Evolutionary conservation across 2,113 vertebrate species (phyloP).

Genomic region (Pluvialis apricaria): DNA sequence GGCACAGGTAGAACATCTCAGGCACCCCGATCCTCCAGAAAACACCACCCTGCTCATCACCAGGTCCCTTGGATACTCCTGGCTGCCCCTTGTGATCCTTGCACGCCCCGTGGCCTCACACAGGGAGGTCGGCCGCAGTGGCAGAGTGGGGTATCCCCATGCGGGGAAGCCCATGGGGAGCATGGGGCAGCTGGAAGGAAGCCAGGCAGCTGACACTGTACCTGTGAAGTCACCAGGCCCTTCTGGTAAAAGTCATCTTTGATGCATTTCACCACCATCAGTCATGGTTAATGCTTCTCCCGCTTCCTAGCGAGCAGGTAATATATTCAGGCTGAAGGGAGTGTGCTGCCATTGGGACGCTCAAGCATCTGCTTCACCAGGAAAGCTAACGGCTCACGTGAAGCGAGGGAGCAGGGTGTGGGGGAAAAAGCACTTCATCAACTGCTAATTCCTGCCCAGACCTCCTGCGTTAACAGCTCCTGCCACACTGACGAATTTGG

Average conservation of each 20-base stretch:
- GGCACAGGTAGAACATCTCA: neutral
- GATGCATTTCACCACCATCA: neutral
- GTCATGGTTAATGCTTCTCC: conserved; percentile 18
- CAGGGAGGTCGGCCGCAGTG: accelerated
- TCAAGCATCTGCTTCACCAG: conserved; percentile 13
- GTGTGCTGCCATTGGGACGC: neutral
- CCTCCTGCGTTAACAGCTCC: neutral
- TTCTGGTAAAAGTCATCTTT: neutral
- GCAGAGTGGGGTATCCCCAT: neutral
- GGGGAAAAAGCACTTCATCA: neutral
- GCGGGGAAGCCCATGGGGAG: accelerated
- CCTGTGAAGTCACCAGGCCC: neutral
- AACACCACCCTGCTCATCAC: neutral
- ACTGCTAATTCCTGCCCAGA: neutral
- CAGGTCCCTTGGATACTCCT: neutral
- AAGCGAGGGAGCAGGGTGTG: neutral
- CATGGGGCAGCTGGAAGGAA: neutral
- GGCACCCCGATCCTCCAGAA: accelerated
- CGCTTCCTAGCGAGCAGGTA: conserved; percentile 8
- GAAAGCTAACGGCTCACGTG: neutral
- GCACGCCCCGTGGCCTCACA: neutral
- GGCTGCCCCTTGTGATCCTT: neutral
- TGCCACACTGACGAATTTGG: neutral
- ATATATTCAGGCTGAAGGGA: neutral
- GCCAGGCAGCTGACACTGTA: neutral